Conservation (phyloP, 2,888 invertebrate species). For the Agrotis ipsilon region DNA sequence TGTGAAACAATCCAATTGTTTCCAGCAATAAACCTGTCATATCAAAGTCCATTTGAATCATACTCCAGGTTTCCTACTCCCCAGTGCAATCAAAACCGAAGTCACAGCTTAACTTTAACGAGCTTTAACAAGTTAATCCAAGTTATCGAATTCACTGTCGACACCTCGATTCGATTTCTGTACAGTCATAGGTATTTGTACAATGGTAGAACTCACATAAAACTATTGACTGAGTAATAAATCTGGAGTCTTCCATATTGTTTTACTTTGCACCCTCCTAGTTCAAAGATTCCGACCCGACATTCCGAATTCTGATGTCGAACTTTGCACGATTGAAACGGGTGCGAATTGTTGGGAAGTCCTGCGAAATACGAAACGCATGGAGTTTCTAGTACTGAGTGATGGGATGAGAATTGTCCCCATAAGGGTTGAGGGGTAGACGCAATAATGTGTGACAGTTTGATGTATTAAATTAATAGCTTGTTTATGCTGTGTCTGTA, state of each 20-base stretch:
- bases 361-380: conserved; percentile 51
- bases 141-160: conserved; percentile 67
- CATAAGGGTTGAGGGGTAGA: conserved; percentile 39
- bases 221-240: conserved; percentile 71
- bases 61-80: conserved; percentile 23
- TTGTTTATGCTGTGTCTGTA: conserved; percentile 37
- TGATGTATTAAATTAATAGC: conserved; percentile 60
- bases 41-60: conserved; percentile 29
- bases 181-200: conserved; percentile 60
- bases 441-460: conserved; percentile 44
- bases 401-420: conserved; percentile 48
- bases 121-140: conserved; percentile 70
- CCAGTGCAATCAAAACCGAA: conserved; percentile 53
- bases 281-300: conserved; percentile 56
- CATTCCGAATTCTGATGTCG: conserved; percentile 64
- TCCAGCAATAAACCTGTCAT: conserved; percentile 10
- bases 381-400: conserved; percentile 56
- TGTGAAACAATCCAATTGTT: conserved; percentile 7
- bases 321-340: conserved; percentile 59
- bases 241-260: conserved; percentile 67
- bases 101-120: conserved; percentile 64
- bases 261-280: conserved; percentile 62
- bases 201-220: conserved; percentile 68
- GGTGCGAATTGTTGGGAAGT: conserved; percentile 63
- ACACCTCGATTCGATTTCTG: conserved; percentile 63